Evolutionary conservation across 2,113 vertebrate species (phyloP).

Genomic region (Vulpes ferrilata): DNA sequence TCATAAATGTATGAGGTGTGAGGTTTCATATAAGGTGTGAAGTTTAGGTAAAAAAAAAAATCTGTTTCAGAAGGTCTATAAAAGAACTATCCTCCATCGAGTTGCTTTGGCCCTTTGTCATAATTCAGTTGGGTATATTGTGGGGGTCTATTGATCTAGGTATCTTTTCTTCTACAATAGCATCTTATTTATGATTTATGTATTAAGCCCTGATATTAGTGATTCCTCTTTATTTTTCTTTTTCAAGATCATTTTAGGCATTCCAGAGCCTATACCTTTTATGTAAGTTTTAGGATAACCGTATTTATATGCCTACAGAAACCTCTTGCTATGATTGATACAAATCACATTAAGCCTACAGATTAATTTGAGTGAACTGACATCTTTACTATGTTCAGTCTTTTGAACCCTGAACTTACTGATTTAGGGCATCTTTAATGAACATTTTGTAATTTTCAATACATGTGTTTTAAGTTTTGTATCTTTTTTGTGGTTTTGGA

Average conservation of each 20-base stretch:
- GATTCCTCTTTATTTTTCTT: conserved; percentile 2
- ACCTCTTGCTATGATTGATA: background rate
- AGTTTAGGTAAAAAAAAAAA: background rate
- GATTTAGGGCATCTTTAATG: background rate
- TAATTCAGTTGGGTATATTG: background rate
- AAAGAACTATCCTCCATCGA: background rate
- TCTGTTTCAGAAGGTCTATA: background rate
- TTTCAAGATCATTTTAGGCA: background rate
- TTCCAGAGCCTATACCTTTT: background rate
- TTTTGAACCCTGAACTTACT: background rate
- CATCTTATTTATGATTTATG: background rate
- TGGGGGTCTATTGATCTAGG: background rate
- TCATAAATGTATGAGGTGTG: background rate
- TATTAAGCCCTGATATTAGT: background rate
- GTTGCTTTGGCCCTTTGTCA: background rate
- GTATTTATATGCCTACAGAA: background rate
- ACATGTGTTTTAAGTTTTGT: background rate
- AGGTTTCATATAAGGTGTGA: background rate
- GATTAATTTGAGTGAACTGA: background rate
- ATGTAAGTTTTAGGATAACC: background rate
- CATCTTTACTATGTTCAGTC: background rate
- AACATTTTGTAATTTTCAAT: background rate
- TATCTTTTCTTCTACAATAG: background rate
- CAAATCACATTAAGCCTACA: background rate
- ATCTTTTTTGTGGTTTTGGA: background rate